Percentiles rank a stretch among this genome's conserved stretches.
These are phyloP conservation scores for Scolanthus callimorphus DNA, from an alignment of 92 coral and sea anemone species.

Conservation along the genomic window DNA sequence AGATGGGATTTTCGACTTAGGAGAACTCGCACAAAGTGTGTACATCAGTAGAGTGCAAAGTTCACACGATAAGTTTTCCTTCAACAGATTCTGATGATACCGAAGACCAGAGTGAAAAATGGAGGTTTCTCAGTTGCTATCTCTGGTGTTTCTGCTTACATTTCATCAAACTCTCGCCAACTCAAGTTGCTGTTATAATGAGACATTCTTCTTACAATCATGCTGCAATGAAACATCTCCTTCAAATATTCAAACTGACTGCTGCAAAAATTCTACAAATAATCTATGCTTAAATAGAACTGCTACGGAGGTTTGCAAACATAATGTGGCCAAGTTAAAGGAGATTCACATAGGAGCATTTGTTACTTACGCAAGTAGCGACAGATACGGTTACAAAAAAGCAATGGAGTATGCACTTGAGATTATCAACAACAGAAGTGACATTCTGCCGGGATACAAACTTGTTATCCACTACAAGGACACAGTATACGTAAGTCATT, in stretches of 20 bases:
- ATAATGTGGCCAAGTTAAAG: not conserved
- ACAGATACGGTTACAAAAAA: slow-evolving; percentile 28
- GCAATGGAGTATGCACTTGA: slow-evolving; percentile 69
- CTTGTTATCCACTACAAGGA: slow-evolving; percentile 58
- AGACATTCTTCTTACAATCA: not conserved
- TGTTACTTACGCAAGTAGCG: slow-evolving; percentile 29
- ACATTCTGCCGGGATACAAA: slow-evolving; percentile 53
- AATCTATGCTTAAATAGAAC: slow-evolving; percentile 1
- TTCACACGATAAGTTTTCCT: too few relatives aligned
- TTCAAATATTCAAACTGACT: not conserved
- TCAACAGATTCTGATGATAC: too few relatives aligned
- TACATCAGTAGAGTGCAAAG: too few relatives aligned
- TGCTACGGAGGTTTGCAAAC: not conserved
- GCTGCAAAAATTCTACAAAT: not conserved
- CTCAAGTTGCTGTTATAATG: slow-evolving; percentile 5
- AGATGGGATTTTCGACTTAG: too few relatives aligned
- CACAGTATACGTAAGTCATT: slow-evolving; percentile 53
- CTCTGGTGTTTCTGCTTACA: too few relatives aligned
- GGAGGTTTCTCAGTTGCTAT: too few relatives aligned
- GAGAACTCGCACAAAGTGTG: too few relatives aligned
- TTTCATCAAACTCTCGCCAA: too few relatives aligned
- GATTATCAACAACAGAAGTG: slow-evolving; percentile 63
- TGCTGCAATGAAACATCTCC: not conserved
- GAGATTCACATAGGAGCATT: slow-evolving; percentile 64
- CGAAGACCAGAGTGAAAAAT: too few relatives aligned